Base-by-base conservation (phyloP, 2,797 vertebrate genomes). In the Monodelphis domestica region DNA sequence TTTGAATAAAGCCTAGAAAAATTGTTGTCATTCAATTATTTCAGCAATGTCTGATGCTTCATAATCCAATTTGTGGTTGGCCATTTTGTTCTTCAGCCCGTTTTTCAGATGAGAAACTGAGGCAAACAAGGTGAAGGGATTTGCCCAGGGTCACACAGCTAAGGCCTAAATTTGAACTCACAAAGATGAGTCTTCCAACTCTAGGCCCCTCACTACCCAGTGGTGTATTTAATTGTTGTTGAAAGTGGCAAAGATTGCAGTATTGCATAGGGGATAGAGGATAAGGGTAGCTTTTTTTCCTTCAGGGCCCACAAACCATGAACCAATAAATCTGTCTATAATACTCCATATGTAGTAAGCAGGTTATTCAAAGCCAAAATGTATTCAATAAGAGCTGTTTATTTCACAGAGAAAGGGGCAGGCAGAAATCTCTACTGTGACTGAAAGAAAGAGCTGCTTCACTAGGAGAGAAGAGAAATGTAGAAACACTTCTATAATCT, bases 331-430 rank as follows among this genome's bases (percentile, higher is more conserved):
- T 78, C 70, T 84, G 38, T 21, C 38, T 78, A 78, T 78, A 11
- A 78, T 45, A 21, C 53, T 89, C 45, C 54, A 17, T 24, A 4
- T 12, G 52, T 17, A 90, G 29, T 2, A 11, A 92, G 51, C 1
- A 59, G 3, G 3, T 87, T 91, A 70, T 5, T 12, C 54, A 24
- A 84, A 55, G 94, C 50, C n/a, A 89, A 59, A 53, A 30, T 6
- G 89, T 90, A 89, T 88, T 90, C 63, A 89, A 87, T 56, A 93
- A 91, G 28, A 4, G 50, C 55, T 78, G 87, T 52, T 90, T 59
- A 30, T 59, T 93, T 93, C 93, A 95, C 53, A 89, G 91, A 90
- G 54, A 88, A 91, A 96, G 94, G 53, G 88, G 53, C 84, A 53
- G 12, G 17, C 84, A 63, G 84, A 63, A 59, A 52, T 59, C 38